Base-by-base conservation (phyloP, 2,113 vertebrate species). In the Poicephalus gulielmi region DNA sequence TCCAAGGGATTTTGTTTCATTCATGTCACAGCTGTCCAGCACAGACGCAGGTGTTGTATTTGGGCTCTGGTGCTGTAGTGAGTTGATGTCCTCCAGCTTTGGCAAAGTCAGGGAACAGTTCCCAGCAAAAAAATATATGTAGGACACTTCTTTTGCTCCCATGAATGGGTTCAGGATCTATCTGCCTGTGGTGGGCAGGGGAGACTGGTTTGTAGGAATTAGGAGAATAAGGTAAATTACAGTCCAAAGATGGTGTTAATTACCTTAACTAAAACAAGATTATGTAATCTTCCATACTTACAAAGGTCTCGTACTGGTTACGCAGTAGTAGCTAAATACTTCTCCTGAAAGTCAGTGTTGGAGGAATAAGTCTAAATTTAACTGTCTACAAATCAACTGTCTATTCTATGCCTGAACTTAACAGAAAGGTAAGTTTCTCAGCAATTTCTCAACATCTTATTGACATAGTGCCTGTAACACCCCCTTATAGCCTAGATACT, bases 1-100 rank as follows among this genome's bases (percentile, higher is more conserved):
- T 96, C 88, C 63, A 57, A 31, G 3, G 10, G 60, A 88, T 86
- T 94, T 95, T 85, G 88, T 91, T 94, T 75, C 43, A 59, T 96
- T 95, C 69, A 31, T 75, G 47, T 80, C 86, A 64, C 64, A 77
- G 49, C 62, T 95, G 87, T 82, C 82, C 74, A 81, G 44, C 80
- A 49, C 77, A 78, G 68, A 30, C 64, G 27, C 46, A 77, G n/a
- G 20, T 64, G 27, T 25, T 33, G 10, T 31, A 24, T 23, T 18
- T 75, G 50, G 30, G 16, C n/a, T 41, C n/a, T 80, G 59, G 27
- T 79, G 41, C 24, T 79, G 49, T 46, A 67, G 17, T 52, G 28
- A 80, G 15, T 89, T 77, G 16, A 87, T 52, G 33, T 47, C 41
- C 43, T 46, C 31, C 43, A 30, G 46, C 30, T 74, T 39, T 60